A percentile compares a stretch with the other conserved stretches of the same genome.
Evolutionary conservation across 2,113 vertebrate species (phyloP).

Genomic region (Junco hyemalis): DNA sequence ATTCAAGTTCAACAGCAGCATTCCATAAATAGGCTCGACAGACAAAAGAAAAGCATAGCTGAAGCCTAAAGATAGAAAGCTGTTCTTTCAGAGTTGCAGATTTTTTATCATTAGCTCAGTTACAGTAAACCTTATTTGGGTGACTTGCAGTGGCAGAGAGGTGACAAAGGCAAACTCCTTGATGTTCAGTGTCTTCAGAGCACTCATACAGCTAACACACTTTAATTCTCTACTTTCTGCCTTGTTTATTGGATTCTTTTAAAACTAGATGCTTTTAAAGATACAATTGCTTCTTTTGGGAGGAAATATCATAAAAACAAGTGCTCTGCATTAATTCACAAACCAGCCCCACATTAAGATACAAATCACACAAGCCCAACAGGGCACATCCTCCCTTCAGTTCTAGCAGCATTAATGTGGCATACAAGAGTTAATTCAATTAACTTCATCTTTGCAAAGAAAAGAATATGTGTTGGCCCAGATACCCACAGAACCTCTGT

Average conservation of each 20-base stretch:
- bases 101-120: conserved; percentile 70
- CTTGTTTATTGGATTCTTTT: conserved; percentile 26
- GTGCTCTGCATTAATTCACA: background rate
- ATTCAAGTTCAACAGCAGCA: conserved; percentile 35
- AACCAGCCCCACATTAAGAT: background rate
- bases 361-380: background rate
- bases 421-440: background rate
- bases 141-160: conserved; percentile 48
- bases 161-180: conserved; percentile 38
- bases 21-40: conserved; percentile 45
- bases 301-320: background rate
- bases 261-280: background rate
- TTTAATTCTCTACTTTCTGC: conserved; percentile 24
- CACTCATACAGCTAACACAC: conserved; percentile 19
- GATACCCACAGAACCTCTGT: background rate
- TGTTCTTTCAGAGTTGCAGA: conserved; percentile 58
- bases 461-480: background rate
- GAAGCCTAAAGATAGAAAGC: conserved; percentile 64
- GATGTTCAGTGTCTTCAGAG: conserved; percentile 7
- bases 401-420: background rate
- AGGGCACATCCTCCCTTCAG: background rate
- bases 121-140: conserved; percentile 48
- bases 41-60: conserved; percentile 39
- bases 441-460: background rate
- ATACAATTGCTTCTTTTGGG: conserved; percentile 16